Evolutionary conservation across 2,888 invertebrate genomes (phyloP).

Genomic region (Folsomia manolachei): DNA sequence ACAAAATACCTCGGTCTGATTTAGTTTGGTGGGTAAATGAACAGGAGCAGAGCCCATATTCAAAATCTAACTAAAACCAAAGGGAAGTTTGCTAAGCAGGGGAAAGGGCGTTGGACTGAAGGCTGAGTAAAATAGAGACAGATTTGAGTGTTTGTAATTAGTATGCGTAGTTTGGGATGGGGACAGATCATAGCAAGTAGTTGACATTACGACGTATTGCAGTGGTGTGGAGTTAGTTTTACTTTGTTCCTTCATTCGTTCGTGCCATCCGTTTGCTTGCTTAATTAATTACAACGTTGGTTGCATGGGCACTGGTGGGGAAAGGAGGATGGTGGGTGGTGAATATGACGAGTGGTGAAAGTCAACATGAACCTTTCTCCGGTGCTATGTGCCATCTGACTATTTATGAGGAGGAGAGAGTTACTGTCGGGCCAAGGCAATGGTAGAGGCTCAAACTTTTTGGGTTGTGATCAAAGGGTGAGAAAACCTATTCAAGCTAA

Average conservation of each 20-base stretch:
- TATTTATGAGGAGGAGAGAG: conserved; percentile 20
- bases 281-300: conserved; percentile 41
- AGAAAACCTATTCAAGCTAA: conserved; percentile 20
- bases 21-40: too few species aligned
- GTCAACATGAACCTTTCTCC: conserved; percentile 24
- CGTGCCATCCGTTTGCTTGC: conserved; percentile 43
- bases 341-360: conserved; percentile 24
- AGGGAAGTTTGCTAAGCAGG: neutral
- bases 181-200: conserved; percentile 15
- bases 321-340: conserved; percentile 22
- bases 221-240: neutral
- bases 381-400: conserved; percentile 23
- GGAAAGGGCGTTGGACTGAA: neutral
- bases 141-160: conserved; percentile 21
- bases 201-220: neutral
- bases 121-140: conserved; percentile 19
- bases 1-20: too few species aligned
- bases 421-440: conserved; percentile 12
- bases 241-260: too few species aligned
- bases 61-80: too few species aligned
- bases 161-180: conserved; percentile 14
- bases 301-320: neutral
- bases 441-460: conserved; percentile 10
- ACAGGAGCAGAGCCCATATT: too few species aligned
- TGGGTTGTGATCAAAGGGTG: conserved; percentile 27